Conservation (phyloP, 2,888 invertebrate genomes). For the Hofmannophila pseudospretella region DNA sequence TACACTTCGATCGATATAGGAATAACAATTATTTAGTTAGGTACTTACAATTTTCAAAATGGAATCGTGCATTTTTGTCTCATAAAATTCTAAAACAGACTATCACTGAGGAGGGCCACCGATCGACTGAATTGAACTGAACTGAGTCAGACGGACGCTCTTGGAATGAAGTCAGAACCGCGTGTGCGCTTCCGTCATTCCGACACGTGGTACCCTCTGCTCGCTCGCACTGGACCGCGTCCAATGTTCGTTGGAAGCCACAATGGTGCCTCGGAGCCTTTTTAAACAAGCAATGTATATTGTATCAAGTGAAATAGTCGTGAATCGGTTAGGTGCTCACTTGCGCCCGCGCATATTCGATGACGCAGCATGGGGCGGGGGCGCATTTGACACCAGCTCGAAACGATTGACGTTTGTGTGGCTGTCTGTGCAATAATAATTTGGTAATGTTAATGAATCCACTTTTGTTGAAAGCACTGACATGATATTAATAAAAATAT, state of each 20-base stretch:
- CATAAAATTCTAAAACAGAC: no score
- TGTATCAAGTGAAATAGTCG: conserved; percentile 11
- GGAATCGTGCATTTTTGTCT: no score
- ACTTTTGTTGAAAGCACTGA: no score
- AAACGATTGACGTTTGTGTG: conserved; percentile 23
- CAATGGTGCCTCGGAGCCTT: conserved; percentile 23
- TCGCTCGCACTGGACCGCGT: conserved; percentile 16
- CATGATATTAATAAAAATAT: no score
- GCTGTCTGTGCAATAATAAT: no score
- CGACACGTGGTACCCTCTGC: conserved; percentile 20
- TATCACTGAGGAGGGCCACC: no score
- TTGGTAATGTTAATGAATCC: no score
- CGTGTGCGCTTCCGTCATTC: conserved; percentile 22
- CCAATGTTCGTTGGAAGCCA: conserved; percentile 29
- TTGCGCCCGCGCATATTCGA: conserved; percentile 27
- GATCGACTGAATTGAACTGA: no score
- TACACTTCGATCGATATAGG: no score
- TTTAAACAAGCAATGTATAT: conserved; percentile 38
- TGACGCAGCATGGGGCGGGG: conserved; percentile 35
- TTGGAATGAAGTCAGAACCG: conserved; percentile 21
- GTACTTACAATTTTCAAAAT: no score
- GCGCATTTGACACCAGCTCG: conserved; percentile 38
- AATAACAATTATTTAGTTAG: no score
- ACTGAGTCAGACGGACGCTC: conserved; percentile 8
- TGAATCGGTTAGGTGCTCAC: conserved; percentile 1